Base-by-base conservation (phyloP, 1,140 invertebrate species). In the Drosophila baimaii region DNA sequence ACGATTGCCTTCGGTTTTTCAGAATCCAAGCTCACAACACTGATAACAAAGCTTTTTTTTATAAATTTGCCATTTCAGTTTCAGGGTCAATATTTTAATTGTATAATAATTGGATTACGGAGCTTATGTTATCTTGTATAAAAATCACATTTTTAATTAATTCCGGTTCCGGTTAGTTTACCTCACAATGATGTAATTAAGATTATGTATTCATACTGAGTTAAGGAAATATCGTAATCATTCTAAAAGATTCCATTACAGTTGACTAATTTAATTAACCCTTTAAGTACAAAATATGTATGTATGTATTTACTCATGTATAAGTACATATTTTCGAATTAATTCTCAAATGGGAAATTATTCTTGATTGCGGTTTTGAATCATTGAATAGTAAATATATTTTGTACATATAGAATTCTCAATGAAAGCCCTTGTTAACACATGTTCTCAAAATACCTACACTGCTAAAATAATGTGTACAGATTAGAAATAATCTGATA, bases 21-120 rank as follows among this genome's bases (percentile, higher is more conserved):
- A 21, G 19, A 21, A 33, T 15, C 9, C 5, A 2, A 33, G 7
- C 49, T 33, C 19, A 19, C 19, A 33, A 21, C 25, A 35, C 49
- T 52, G 49, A 52, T 52, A 52, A 52, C 7, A 52, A 52, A 52
- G 49, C 29, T 52, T 52, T 17, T 17, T 31, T 29, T 29, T 29
- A 33, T 33, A 33, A 25, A 13, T 29, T 27, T 49, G 47, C 47
- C 9, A 21, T 52, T 52, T 21, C 19, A 15, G 8, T 33, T 52
- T 52, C 49, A 52, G 29, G 49, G 49, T 21, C 29, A 35, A 52
- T 33, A 35, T 52, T 33, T 21, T 21, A 31, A 52, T 52, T 52
- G 19, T 35, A 33, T 52, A 52, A 33, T 35, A 52, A 15, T 21
- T 52, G 2, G 5, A 35, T 52, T 52, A 10, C 49, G 4, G 5